Evolutionary conservation across 1,140 invertebrate species (phyloP).

Genomic region (Rhynchophorus ferrugineus): DNA sequence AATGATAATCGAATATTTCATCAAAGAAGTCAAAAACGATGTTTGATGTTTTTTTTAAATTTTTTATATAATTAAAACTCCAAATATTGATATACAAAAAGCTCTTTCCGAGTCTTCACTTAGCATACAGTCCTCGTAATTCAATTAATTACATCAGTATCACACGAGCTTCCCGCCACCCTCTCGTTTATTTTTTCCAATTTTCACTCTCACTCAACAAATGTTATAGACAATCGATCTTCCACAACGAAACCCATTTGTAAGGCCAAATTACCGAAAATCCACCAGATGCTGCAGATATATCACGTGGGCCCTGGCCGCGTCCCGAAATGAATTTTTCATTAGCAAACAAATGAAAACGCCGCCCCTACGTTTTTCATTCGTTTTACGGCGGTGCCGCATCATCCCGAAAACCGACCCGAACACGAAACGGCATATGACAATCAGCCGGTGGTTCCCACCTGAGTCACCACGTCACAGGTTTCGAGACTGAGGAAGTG

Average conservation of each 20-base stretch:
- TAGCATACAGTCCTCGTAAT: too few species aligned
- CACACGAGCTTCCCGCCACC: background rate
- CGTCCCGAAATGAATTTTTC: slow-evolving; percentile 22
- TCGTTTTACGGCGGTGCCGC: slow-evolving; percentile 9
- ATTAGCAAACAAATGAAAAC: slow-evolving; percentile 20
- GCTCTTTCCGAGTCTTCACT: too few species aligned
- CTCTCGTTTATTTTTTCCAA: too few species aligned
- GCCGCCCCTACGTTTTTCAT: slow-evolving; percentile 12
- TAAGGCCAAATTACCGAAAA: slow-evolving; percentile 13
- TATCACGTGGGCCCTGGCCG: slow-evolving; percentile 12
- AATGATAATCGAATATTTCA: too few species aligned
- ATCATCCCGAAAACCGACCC: slow-evolving; percentile 13
- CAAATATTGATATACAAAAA: too few species aligned
- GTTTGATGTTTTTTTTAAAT: too few species aligned
- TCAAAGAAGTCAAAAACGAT: too few species aligned
- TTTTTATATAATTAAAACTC: too few species aligned
- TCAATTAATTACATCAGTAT: background rate
- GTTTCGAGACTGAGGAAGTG: background rate
- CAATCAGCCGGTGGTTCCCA: slow-evolving; percentile 22
- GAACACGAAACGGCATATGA: slow-evolving; percentile 18
- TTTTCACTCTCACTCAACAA: slow-evolving; percentile 6
- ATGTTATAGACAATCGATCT: slow-evolving; percentile 18
- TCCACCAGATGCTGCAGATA: slow-evolving; percentile 21
- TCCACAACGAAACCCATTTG: slow-evolving; percentile 17
- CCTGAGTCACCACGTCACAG: slow-evolving; percentile 17